phyloP scores from a whole-genome alignment of 35 echinoderm and acorn worm species.

The Ophioderma brevispina region DNA sequence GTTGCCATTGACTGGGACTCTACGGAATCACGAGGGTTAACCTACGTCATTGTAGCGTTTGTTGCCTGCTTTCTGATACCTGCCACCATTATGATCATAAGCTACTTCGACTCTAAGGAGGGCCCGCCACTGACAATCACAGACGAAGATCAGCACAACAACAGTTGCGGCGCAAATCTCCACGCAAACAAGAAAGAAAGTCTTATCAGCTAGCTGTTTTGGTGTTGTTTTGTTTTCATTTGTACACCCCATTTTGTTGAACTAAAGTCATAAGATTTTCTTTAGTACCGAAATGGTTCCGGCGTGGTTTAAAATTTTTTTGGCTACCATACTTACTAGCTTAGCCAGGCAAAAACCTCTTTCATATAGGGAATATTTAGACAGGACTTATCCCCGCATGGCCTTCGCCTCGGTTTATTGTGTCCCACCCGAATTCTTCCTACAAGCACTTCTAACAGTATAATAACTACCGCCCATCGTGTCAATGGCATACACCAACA shows the following conservation, averaged over 20 bases:
- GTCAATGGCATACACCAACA: no score
- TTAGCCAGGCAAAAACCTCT: slow-evolving; percentile 37
- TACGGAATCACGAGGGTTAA: background rate
- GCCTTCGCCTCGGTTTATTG: slow-evolving; percentile 14
- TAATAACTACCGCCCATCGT: no score
- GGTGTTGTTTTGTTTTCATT: slow-evolving; percentile 31
- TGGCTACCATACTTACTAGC: background rate
- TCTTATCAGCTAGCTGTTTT: slow-evolving; percentile 28
- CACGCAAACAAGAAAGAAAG: background rate
- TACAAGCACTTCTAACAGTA: background rate
- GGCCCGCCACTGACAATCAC: background rate
- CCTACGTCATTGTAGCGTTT: slow-evolving; percentile 48
- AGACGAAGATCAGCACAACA: background rate
- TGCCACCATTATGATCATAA: slow-evolving; percentile 21
- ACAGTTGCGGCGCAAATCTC: slow-evolving; percentile 6
- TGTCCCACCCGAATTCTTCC: slow-evolving; percentile 18
- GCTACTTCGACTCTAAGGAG: slow-evolving; percentile 35
- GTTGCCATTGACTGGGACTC: slow-evolving; percentile 54
- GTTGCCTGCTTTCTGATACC: slow-evolving; percentile 41
- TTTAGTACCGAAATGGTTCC: slow-evolving; percentile 8
- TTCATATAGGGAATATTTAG: slow-evolving; percentile 55
- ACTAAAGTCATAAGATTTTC: slow-evolving; percentile 66
- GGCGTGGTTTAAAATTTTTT: slow-evolving; percentile 19
- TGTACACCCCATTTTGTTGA: slow-evolving; percentile 57
- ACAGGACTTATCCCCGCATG: slow-evolving; percentile 37